Base-by-base conservation (phyloP, 1,140 invertebrate species). In the Nasonia vitripennis region DNA sequence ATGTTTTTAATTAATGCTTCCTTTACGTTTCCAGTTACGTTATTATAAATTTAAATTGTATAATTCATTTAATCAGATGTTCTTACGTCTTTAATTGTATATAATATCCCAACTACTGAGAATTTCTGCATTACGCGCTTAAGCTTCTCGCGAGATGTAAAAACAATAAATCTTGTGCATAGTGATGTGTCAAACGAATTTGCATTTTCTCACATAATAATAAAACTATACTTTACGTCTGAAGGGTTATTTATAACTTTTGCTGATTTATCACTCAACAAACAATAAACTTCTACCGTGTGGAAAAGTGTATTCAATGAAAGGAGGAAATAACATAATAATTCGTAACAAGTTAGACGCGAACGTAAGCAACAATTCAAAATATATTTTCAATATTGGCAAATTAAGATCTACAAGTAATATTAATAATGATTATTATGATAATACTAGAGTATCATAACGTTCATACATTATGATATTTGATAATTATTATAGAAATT, bases 381-480 rank as follows among this genome's bases (percentile, higher is more conserved):
- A n/a, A 81, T 81, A 71, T 81, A 55, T 82, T 23, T 62, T 74
- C 67, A 70, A 80, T 0, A 17, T 62, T 14, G 0, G 5, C 27
- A 71, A 20, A 17, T 20, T 67, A 67, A 67, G 20, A 31, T 71
- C 67, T 34, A 68, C 67, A 70, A 70, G 23, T 45, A 23, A 31
- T 17, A 14, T 51, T 55, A 78, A 31, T n/a, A 27, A 48, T 77
- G 11, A 17, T 41, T 74, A n/a, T 41, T 51, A 41, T 71, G 70
- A 27, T 71, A 73, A 71, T 71, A 71, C 31, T 70, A 45, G 27
- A 5, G 17, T 62, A n/a, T 6, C 55, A 31, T 34, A 27, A 12
- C 31, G 27, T 31, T 71, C 31, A 78, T 84, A 79, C 70, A n/a
- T 78, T 77, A 77, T 78, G 55, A 55, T 11, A 73, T 31, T 17